Base-by-base conservation (phyloP, 2,797 vertebrate species). In the Cossypha dichroa region DNA sequence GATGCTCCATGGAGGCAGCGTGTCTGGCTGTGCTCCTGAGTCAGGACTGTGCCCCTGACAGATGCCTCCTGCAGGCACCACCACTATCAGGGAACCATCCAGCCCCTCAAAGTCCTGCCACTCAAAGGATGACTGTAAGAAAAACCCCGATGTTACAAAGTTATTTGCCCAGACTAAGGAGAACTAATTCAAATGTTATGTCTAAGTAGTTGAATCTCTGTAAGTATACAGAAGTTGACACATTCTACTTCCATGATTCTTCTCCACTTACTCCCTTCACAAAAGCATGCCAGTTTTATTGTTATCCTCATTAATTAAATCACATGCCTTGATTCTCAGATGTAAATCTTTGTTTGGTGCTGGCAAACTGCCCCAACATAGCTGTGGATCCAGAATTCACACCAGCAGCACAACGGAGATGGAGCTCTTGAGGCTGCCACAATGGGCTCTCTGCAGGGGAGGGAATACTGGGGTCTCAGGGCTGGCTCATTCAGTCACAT, bases 341-440 rank as follows among this genome's bases (percentile, higher is more conserved):
- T n/a, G 15, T 41, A 34, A 22, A 7, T 79, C 76, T 93, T 46
- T 56, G 1, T 85, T 49, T 52, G 62, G 11, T 0, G 2, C 34
- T 86, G 86, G 74, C 49, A 78, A 38, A 41, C 18, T 84, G 49
- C 69, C 62, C 36, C 33, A 64, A 18, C 64, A 49, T 40, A 68
- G 23, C 45, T 46, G 52, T 59, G n/a, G 72, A 40, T 88, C 41
- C 79, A 66, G 72, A 76, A 73, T 82, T 87, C 48, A 22, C 56
- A 36, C 31, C 63, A 29, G 66, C 0, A 1, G 48, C 38, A 29
- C 13, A 20, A 67, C 40, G 52, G 52, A 79, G 38, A 15, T 0
- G 0, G 41, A 52, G 28, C 54, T 41, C 14, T 20, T 26, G 85
- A 33, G 26, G 52, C 48, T 73, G 72, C 54, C 26, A 2, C 22